A percentile compares a stretch with the other conserved stretches of the same genome.
Evolutionary conservation across 2,888 invertebrate genomes (phyloP).

Genomic region (Acrobasis repandana): DNA sequence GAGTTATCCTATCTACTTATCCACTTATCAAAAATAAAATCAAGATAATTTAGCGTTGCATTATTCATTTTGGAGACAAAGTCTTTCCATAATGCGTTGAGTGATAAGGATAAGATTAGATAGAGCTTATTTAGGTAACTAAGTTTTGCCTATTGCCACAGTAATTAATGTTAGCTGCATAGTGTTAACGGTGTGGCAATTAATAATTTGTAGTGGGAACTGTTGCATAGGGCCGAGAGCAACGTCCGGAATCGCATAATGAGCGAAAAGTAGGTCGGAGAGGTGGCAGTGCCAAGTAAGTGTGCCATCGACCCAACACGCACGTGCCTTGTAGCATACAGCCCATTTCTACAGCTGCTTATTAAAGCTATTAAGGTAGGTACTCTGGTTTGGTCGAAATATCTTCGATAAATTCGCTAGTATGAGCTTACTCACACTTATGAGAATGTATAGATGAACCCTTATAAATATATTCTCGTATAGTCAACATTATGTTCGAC

Average conservation of each 20-base stretch:
- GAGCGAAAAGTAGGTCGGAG: constrained; percentile 48
- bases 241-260: constrained; percentile 23
- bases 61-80: neutral
- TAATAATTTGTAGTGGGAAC: constrained; percentile 22
- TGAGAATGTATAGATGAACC: too few species aligned
- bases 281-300: constrained; percentile 33
- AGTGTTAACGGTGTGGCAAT: constrained; percentile 4
- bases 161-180: neutral
- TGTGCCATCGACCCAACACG: constrained; percentile 32
- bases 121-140: neutral
- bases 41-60: neutral
- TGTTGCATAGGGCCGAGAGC: constrained; percentile 13
- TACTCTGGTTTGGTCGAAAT: neutral
- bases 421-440: too few species aligned
- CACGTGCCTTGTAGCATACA: constrained; percentile 11
- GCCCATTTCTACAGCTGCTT: constrained; percentile 8
- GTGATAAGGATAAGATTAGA: constrained; percentile 2
- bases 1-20: too few species aligned
- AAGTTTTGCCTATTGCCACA: neutral
- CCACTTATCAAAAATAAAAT: neutral
- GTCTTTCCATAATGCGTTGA: neutral
- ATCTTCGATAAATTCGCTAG: neutral
- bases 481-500: too few species aligned
- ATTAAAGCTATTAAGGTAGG: neutral
- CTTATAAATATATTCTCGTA: too few species aligned